Conservation (phyloP, 2,888 invertebrate genomes). For the Reticulitermes lucifugus region DNA sequence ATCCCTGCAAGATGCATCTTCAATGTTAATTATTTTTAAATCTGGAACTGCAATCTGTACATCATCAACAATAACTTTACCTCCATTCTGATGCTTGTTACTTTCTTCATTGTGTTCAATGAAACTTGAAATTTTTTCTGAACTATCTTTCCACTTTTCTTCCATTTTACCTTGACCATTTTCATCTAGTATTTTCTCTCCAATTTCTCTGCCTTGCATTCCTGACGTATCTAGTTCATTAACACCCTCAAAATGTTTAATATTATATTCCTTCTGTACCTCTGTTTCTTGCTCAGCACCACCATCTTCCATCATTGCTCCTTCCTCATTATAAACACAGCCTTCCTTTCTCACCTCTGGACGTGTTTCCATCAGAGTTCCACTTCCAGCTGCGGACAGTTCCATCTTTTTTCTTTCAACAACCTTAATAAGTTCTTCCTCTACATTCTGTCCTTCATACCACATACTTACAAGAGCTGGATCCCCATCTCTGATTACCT, state of each 20-base stretch:
- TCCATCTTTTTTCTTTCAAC: not conserved
- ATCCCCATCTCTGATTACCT: conserved; percentile 75
- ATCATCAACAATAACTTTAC: not conserved
- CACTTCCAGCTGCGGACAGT: not conserved
- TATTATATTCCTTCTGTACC: not conserved
- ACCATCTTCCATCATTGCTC: not conserved
- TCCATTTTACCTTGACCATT: not conserved
- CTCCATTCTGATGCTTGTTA: not conserved
- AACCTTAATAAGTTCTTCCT: conserved; percentile 11
- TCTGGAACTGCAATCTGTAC: not conserved
- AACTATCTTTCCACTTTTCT: not conserved
- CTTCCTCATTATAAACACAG: not conserved
- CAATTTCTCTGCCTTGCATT: not conserved
- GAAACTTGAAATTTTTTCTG: not conserved
- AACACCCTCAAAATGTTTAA: too few species aligned
- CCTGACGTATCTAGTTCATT: too few species aligned
- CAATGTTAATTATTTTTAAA: not conserved
- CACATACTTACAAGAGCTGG: conserved; percentile 76
- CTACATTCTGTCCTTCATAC: conserved; percentile 70
- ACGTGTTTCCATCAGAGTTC: not conserved
- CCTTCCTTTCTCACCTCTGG: not conserved
- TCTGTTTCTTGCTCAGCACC: not conserved
- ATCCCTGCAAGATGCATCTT: not conserved
- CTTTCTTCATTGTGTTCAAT: not conserved
- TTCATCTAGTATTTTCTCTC: not conserved